phyloP scores from a whole-genome alignment of 2,888 invertebrate species.

The Tipula unca region DNA sequence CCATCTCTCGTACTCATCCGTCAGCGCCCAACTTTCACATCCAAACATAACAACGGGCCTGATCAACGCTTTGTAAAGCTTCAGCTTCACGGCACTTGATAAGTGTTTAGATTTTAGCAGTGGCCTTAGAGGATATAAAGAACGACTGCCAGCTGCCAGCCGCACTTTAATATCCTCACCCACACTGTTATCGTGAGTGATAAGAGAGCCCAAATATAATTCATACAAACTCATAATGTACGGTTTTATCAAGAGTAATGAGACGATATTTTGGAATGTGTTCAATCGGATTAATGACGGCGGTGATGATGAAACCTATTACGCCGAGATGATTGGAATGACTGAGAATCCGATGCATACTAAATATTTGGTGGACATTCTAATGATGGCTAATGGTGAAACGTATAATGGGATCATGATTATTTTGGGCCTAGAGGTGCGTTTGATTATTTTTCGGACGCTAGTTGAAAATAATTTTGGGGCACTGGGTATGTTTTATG shows the following conservation, averaged over 20 bases:
- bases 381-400: neutral
- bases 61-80: no score
- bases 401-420: neutral
- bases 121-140: no score
- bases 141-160: no score
- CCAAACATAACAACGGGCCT: no score
- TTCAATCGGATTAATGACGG: neutral
- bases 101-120: no score
- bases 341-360: neutral
- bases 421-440: neutral
- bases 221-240: neutral
- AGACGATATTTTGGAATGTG: neutral
- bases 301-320: neutral
- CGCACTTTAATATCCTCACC: no score
- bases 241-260: neutral
- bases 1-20: no score
- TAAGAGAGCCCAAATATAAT: no score
- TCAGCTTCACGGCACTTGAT: no score
- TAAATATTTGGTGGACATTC: neutral
- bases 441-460: neutral
- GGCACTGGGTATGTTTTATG: neutral
- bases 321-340: neutral
- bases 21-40: no score
- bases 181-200: no score
- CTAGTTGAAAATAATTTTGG: neutral